Conservation (phyloP, 1,140 invertebrate genomes). For the Megathymus violae region DNA sequence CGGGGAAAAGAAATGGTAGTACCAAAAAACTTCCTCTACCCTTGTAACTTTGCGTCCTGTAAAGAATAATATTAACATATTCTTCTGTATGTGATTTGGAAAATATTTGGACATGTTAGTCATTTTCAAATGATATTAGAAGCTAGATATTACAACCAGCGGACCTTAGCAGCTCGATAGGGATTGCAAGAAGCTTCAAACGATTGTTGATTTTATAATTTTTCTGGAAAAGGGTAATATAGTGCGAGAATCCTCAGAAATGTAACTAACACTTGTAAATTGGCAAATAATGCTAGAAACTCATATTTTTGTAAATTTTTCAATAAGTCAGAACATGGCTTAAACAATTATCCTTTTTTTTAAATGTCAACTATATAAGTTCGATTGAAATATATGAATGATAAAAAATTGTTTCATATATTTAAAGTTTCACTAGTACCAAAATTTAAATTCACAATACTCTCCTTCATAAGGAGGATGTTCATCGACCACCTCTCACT, state of each 20-base stretch:
- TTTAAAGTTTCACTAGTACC: conserved; percentile 29
- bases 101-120: conserved; percentile 44
- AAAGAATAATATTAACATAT: too few relatives aligned
- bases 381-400: conserved; percentile 9
- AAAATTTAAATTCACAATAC: conserved; percentile 41
- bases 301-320: conserved; percentile 17
- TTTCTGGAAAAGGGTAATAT: conserved; percentile 45
- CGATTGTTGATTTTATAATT: conserved; percentile 32
- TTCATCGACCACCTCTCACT: conserved; percentile 1
- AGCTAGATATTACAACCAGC: conserved; percentile 32
- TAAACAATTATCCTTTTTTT: conserved; percentile 33
- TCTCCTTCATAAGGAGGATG: conserved; percentile 32
- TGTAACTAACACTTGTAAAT: too few relatives aligned
- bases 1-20: too few relatives aligned
- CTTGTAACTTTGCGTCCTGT: too few relatives aligned
- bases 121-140: too few relatives aligned
- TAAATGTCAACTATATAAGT: conserved; percentile 12
- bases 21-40: too few relatives aligned
- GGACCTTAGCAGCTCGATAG: conserved; percentile 41
- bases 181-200: conserved; percentile 30
- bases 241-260: conserved; percentile 26
- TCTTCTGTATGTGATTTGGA: too few relatives aligned
- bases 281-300: too few relatives aligned
- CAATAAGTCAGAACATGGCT: conserved; percentile 16
- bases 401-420: conserved; percentile 28